A percentile compares a stretch with the other conserved stretches of the same genome.
Evolutionary conservation across 2,888 invertebrate genomes (phyloP).

Genomic region (Ferdinandea cuprea): DNA sequence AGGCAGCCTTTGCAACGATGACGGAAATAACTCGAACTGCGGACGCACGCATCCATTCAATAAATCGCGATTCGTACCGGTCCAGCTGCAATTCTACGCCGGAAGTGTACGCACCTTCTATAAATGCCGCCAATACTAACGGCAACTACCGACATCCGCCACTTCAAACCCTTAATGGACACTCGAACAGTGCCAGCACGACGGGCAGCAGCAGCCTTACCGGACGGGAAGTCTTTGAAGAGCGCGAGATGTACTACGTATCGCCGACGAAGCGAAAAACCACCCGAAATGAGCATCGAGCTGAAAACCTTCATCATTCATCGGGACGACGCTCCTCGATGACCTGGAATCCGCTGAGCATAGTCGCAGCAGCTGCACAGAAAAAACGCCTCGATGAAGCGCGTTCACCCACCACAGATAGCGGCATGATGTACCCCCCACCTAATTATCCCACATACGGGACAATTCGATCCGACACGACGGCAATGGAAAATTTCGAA

Average conservation of each 20-base stretch:
- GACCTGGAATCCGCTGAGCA: constrained; percentile 64
- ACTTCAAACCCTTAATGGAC: constrained; percentile 79
- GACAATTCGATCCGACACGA: constrained; percentile 75
- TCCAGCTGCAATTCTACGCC: constrained; percentile 70
- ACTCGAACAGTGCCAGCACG: constrained; percentile 79
- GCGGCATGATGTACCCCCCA: constrained; percentile 37
- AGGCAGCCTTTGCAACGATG: constrained; percentile 31
- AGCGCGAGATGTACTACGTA: constrained; percentile 82
- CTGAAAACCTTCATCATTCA: constrained; percentile 57
- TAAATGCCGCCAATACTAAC: constrained; percentile 11
- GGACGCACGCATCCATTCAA: constrained; percentile 62
- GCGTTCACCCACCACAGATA: constrained; percentile 63
- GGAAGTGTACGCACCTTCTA: constrained; percentile 60
- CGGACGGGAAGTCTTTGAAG: constrained; percentile 77
- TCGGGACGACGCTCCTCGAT: constrained; percentile 60
- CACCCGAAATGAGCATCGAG: constrained; percentile 70
- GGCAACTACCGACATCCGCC: constrained; percentile 77
- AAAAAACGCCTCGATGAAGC: constrained; percentile 53
- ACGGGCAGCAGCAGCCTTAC: constrained; percentile 77
- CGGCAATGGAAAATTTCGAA: constrained; percentile 77
- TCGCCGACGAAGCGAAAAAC: constrained; percentile 82
- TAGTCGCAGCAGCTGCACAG: constrained; percentile 75
- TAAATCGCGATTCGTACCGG: constrained; percentile 57
- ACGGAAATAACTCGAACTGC: constrained; percentile 63
- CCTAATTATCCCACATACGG: constrained; percentile 75